Evolutionary conservation across 2,888 invertebrate genomes (phyloP), one percentile per base, ranked within the genome.

Genomic region (Drosophila robusta): DNA sequence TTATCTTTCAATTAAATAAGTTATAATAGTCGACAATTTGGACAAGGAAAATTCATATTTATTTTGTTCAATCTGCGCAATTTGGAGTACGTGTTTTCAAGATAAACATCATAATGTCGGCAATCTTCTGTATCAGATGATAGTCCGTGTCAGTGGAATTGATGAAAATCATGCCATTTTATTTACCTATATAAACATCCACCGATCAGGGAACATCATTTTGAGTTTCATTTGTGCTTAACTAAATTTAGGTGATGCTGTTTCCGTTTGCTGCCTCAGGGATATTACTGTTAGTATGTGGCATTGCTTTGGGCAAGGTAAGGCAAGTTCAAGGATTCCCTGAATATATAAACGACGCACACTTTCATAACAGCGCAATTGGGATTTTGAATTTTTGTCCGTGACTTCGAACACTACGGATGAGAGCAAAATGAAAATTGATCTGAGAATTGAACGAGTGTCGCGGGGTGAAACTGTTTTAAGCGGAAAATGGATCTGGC

Each of bases 351-450:
- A 11, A 2, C 8, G 12, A 2, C 8, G 12, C 8, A 2, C 14
- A 51, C 26, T 26, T 38, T 39, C 8, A 11, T 38, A 16, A 39
- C 39, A 57, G 57, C 26, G 9, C 16, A 24, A 9, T 9, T 12
- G 16, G 9, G n/a, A n/a, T 0, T 0, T 1, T 14, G 9, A 16
- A 4, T 1, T 57, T 3, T 0, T 52, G 4, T 12, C 12, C 1
- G 1, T 41, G 7, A 5, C 3, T 11, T 6, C 9, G 0, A 41
- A 54, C 29, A 32, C 57, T 32, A 9, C 57, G 14, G 57, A 54
- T 24, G 57, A 57, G 14, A 41, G 9, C 26, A 39, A 29, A 29
- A 5, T 18, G 14, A 22, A 39, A 4, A 1, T 14, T 2, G 1
- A 22, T 39, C 9, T 57, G 5, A 18, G 2, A 3, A 5, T 29